Percentiles rank a stretch among this genome's conserved stretches.
Evolutionary conservation across 2,797 vertebrate species (phyloP).

Genomic region (Enteromius mattozi): DNA sequence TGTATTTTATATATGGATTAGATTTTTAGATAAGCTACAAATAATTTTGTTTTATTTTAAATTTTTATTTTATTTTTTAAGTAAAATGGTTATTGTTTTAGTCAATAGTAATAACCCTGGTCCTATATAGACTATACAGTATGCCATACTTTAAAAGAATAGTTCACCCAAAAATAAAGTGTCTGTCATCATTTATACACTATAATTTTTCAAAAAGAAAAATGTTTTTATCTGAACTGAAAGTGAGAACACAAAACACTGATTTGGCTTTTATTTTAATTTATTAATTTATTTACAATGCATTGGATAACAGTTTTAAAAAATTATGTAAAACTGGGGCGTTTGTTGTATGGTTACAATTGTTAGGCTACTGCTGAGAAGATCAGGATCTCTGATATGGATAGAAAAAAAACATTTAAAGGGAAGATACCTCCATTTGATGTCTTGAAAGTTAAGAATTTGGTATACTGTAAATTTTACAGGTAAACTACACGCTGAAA

Average conservation of each 20-base stretch:
- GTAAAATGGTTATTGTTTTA: neutral
- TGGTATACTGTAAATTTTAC: neutral
- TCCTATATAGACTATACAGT: neutral
- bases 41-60: neutral
- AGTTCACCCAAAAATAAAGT: neutral
- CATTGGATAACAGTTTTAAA: no score
- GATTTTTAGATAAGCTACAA: neutral
- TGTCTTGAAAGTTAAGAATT: neutral
- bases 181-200: neutral
- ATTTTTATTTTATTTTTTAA: neutral
- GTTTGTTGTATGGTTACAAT: no score
- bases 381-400: neutral
- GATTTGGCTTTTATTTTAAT: neutral
- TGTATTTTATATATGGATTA: neutral
- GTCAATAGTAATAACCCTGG: neutral
- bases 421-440: neutral
- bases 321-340: no score
- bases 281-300: no score
- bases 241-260: neutral
- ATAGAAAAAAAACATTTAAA: neutral
- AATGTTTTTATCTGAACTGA: neutral
- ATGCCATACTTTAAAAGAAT: neutral
- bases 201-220: neutral
- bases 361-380: no score
- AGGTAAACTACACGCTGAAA: constrained; percentile 45